These are phyloP conservation scores for Drosophila buzzatii DNA, from an alignment of 2,888 invertebrate species.

Conservation along the genomic window DNA sequence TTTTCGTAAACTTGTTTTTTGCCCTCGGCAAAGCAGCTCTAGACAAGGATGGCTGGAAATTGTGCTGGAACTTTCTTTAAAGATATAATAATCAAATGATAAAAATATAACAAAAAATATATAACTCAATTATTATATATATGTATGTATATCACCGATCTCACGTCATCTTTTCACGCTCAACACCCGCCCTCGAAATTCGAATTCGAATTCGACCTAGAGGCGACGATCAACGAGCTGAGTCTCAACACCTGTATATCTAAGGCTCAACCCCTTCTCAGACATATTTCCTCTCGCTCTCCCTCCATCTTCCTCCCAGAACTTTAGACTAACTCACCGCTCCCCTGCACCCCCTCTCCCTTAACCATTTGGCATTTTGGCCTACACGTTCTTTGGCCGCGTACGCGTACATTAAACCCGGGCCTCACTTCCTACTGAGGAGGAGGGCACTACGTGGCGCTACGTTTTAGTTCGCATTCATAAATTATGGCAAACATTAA, in stretches of 20 bases:
- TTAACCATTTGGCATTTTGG: constrained; percentile 35
- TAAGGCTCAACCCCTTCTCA: neutral
- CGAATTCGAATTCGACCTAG: constrained; percentile 19
- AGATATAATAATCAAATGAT: too few species aligned
- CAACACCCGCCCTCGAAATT: constrained; percentile 21
- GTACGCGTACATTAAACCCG: constrained; percentile 65
- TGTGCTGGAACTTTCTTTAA: too few species aligned
- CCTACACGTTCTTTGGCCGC: constrained; percentile 58
- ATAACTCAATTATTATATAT: neutral
- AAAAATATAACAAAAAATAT: too few species aligned
- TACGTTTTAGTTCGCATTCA: constrained; percentile 68
- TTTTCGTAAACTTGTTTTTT: too few species aligned
- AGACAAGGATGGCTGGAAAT: too few species aligned
- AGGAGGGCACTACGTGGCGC: constrained; percentile 69
- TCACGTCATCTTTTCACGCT: constrained; percentile 36
- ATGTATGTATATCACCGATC: neutral
- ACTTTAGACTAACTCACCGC: neutral
- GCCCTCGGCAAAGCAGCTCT: too few species aligned
- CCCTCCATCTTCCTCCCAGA: neutral
- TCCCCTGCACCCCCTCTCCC: neutral
- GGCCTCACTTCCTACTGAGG: constrained; percentile 67
- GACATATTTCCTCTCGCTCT: neutral
- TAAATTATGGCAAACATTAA: constrained; percentile 69
- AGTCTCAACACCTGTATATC: constrained; percentile 53
- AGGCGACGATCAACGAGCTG: constrained; percentile 31